phyloP scores from a whole-genome alignment of 2,888 invertebrate genomes.

The Agrilus cyanescens region DNA sequence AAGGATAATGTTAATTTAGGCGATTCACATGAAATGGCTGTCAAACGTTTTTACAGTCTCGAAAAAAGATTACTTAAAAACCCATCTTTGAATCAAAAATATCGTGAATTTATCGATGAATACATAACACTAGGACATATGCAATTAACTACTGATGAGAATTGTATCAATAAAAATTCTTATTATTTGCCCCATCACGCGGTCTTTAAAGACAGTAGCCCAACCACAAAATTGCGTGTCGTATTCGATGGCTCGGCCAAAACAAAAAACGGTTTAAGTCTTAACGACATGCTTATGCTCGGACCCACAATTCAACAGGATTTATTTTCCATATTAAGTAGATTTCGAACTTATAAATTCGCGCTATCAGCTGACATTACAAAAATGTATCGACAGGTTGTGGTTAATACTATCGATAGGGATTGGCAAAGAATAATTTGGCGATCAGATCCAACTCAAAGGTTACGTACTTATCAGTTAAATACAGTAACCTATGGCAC shows the following conservation, averaged over 20 bases:
- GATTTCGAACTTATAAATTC: neutral
- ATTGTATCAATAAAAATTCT: neutral
- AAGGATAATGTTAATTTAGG: neutral
- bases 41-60: neutral
- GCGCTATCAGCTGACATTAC: neutral
- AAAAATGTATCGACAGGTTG: too few species aligned
- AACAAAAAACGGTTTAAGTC: neutral
- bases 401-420: too few species aligned
- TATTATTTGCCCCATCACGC: constrained; percentile 10
- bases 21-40: neutral
- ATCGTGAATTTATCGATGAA: constrained; percentile 12
- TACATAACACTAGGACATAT: constrained; percentile 15
- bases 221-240: too few species aligned
- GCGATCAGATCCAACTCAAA: too few species aligned
- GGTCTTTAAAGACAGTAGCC: too few species aligned
- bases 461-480: too few species aligned
- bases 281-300: neutral
- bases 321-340: neutral
- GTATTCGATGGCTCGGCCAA: too few species aligned
- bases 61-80: constrained; percentile 8
- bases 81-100: constrained; percentile 4
- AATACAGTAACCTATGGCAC: too few species aligned
- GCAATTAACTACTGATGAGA: constrained; percentile 2
- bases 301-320: constrained; percentile 2
- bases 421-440: too few species aligned